Evolutionary conservation across 2,888 invertebrate genomes (phyloP).

Genomic region (Octodonta nipae): DNA sequence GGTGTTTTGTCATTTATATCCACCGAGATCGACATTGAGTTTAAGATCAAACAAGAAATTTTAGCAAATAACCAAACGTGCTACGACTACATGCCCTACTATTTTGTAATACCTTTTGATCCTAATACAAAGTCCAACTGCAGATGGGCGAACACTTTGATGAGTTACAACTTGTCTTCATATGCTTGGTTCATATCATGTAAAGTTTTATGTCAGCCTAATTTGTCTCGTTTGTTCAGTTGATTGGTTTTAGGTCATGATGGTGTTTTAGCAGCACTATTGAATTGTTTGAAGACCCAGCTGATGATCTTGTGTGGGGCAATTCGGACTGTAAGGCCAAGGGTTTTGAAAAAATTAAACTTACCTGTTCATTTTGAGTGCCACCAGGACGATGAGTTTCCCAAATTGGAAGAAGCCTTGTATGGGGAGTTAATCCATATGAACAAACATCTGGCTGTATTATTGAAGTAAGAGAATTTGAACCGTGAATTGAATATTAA

Average conservation of each 20-base stretch:
- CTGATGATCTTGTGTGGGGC: slow-evolving; percentile 12
- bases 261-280: slow-evolving; percentile 10
- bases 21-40: slow-evolving; percentile 1
- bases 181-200: slow-evolving; percentile 6
- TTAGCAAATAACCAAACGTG: slow-evolving; percentile 4
- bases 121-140: slow-evolving; percentile 4
- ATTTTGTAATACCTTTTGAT: slow-evolving; percentile 4
- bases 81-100: slow-evolving; percentile 5
- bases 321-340: slow-evolving; percentile 7
- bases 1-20: slow-evolving; percentile 3
- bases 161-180: slow-evolving; percentile 2
- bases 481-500: no score
- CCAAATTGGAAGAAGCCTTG: slow-evolving; percentile 7
- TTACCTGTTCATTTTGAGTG: slow-evolving; percentile 1
- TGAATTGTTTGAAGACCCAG: slow-evolving; percentile 13
- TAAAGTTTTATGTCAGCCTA: not conserved
- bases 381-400: slow-evolving; percentile 5
- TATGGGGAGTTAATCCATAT: slow-evolving; percentile 12
- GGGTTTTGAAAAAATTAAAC: slow-evolving; percentile 7
- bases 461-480: slow-evolving; percentile 8
- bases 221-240: not conserved
- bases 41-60: not conserved
- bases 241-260: slow-evolving; percentile 7
- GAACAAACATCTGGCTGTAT: slow-evolving; percentile 11
- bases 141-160: slow-evolving; percentile 2